Percentiles rank a stretch among this genome's conserved stretches.
Evolutionary conservation across 1,140 invertebrate species (phyloP).

Genomic region (Diorhabda sublineata): DNA sequence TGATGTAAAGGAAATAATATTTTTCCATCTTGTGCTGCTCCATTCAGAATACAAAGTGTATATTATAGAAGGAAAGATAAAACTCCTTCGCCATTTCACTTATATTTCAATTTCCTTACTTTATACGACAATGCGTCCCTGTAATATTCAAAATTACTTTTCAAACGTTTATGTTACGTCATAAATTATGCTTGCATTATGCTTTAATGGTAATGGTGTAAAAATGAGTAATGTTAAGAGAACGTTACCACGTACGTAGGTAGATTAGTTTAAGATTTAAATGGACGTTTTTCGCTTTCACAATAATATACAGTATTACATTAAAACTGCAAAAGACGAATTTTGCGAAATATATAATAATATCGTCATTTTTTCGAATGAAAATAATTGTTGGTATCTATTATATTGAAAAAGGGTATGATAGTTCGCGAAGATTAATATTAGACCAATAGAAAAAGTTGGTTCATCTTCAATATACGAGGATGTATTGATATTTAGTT

Average conservation of each 20-base stretch:
- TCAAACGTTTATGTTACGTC: conserved; percentile 25
- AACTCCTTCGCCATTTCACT: conserved; percentile 37
- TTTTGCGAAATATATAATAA: no score
- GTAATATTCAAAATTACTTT: conserved; percentile 38
- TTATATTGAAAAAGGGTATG: no score
- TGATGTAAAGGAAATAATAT: conserved; percentile 45
- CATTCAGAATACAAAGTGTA: conserved; percentile 44
- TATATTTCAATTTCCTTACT: conserved; percentile 45
- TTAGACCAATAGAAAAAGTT: no score
- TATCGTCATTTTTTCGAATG: no score
- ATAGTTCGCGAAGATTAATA: no score
- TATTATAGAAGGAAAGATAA: conserved; percentile 41
- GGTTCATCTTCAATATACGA: no score
- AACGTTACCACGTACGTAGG: not conserved
- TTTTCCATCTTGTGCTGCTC: conserved; percentile 43
- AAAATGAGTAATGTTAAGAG: conserved; percentile 9
- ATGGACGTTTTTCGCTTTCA: not conserved
- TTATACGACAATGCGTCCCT: conserved; percentile 36
- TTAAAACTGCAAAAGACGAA: no score
- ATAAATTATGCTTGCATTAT: conserved; percentile 12
- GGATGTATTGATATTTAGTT: no score
- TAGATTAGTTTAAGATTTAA: not conserved
- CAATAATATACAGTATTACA: no score
- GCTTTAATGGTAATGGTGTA: conserved; percentile 6
- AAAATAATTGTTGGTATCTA: no score